Conservation (phyloP, 2,113 vertebrate genomes). For the Stercorarius parasiticus region DNA sequence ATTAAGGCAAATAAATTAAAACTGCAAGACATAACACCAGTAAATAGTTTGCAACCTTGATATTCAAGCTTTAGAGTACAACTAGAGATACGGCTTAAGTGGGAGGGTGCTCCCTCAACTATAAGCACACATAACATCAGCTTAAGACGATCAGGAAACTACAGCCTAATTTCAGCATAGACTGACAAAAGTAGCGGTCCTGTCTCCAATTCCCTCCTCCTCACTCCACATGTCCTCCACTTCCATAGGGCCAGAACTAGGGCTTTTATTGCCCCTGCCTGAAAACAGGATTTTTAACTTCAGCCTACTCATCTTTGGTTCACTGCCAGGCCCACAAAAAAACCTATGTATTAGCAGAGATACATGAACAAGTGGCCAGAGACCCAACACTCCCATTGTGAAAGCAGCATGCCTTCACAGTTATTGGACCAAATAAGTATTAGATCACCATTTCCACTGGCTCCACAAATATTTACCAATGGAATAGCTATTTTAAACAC, state of each 20-base stretch:
- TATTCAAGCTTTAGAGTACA: neutral
- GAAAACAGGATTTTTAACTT: neutral
- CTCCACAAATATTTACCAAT: neutral
- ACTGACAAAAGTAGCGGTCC: neutral
- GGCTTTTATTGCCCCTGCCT: neutral
- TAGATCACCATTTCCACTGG: neutral
- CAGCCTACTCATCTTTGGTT: neutral
- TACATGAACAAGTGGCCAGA: neutral
- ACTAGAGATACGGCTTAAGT: neutral
- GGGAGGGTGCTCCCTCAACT: neutral
- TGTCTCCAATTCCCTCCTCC: neutral
- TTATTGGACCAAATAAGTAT: neutral
- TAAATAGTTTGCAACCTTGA: neutral
- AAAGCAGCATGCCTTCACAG: neutral
- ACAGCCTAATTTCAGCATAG: neutral
- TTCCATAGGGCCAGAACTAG: neutral
- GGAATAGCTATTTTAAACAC: neutral
- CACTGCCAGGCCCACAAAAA: neutral
- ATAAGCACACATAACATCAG: neutral
- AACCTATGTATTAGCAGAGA: neutral
- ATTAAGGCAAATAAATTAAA: constrained; percentile 54
- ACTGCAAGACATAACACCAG: neutral
- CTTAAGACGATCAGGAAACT: neutral
- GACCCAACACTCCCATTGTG: neutral
- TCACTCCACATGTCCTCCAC: neutral